These are phyloP conservation scores for Darevskia mixta DNA, from an alignment of 2,797 vertebrate species.

Conservation along the genomic window DNA sequence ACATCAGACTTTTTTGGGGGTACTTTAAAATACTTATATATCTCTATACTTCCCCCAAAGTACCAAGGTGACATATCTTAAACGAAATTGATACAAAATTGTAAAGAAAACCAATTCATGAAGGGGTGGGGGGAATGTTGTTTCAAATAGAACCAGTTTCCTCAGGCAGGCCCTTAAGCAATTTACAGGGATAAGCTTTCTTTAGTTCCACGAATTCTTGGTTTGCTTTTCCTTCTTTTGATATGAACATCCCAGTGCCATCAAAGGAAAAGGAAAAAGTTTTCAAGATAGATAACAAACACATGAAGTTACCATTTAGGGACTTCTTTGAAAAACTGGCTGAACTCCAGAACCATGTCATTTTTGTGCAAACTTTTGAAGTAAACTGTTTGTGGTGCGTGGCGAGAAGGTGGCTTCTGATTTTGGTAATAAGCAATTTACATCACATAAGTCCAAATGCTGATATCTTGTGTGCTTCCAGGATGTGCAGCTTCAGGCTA, in stretches of 20 bases:
- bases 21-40: background rate
- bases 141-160: slow-evolving; percentile 51
- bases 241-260: background rate
- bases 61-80: slow-evolving; percentile 8
- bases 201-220: slow-evolving; percentile 39
- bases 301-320: slow-evolving; percentile 14
- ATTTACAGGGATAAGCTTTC: slow-evolving; percentile 49
- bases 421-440: slow-evolving; percentile 16
- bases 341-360: background rate
- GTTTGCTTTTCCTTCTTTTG: slow-evolving; percentile 53
- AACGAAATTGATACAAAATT: slow-evolving; percentile 17
- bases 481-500: slow-evolving; percentile 5
- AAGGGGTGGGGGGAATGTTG: slow-evolving; percentile 38
- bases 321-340: slow-evolving; percentile 15
- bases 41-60: background rate
- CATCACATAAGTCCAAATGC: background rate
- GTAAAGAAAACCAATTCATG: slow-evolving; percentile 26
- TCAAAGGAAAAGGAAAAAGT: slow-evolving; percentile 38
- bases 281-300: slow-evolving; percentile 30
- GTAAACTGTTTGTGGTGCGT: background rate
- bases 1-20: background rate
- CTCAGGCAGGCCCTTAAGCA: slow-evolving; percentile 42
- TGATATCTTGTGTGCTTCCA: background rate
- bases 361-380: slow-evolving; percentile 9
- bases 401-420: background rate